Conservation (phyloP, 2,888 invertebrate genomes). For the Callosobruchus maculatus region DNA sequence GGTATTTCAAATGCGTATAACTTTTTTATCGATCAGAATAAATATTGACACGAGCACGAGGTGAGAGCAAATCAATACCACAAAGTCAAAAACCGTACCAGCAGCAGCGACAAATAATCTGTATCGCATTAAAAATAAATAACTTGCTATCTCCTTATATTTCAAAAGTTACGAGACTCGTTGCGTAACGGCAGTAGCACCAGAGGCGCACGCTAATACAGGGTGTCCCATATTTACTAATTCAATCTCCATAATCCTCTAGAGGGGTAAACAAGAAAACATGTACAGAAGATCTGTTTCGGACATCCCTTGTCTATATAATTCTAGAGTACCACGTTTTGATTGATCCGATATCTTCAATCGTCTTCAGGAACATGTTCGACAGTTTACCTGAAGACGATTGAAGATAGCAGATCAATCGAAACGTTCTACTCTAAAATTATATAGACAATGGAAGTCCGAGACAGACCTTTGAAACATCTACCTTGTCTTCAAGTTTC, state of each 20-base stretch:
- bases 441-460: too few species aligned
- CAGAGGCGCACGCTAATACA: neutral
- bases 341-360: too few species aligned
- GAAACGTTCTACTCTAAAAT: too few species aligned
- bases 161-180: neutral
- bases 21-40: slow-evolving; percentile 5
- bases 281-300: too few species aligned
- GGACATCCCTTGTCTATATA: too few species aligned
- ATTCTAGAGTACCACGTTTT: too few species aligned
- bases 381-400: too few species aligned
- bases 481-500: too few species aligned
- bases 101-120: slow-evolving; percentile 13
- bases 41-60: slow-evolving; percentile 7
- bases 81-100: neutral
- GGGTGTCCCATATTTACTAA: neutral
- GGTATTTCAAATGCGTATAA: neutral
- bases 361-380: too few species aligned
- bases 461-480: too few species aligned
- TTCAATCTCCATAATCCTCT: neutral
- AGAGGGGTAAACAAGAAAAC: too few species aligned
- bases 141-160: slow-evolving; percentile 2
- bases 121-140: slow-evolving; percentile 23
- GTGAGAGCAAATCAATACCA: slow-evolving; percentile 14
- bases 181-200: neutral
- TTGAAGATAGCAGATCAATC: too few species aligned